phyloP scores from a whole-genome alignment of 64 coral and sea anemone genomes.

The Dendronephthya gigantea region DNA sequence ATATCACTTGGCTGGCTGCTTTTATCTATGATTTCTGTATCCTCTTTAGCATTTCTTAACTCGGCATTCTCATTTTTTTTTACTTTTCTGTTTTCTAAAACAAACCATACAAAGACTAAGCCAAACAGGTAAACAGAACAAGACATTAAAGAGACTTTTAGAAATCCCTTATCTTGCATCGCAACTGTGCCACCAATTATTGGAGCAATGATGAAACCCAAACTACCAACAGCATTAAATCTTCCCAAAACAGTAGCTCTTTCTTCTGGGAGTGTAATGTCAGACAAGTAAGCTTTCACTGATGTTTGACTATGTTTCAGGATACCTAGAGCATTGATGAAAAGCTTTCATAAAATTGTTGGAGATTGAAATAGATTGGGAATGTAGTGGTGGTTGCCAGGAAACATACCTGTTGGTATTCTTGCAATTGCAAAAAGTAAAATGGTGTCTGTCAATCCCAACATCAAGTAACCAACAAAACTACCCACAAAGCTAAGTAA shows the following conservation, averaged over 20 bases:
- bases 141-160: conserved; percentile 46
- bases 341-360: not conserved
- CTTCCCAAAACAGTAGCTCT: conserved; percentile 67
- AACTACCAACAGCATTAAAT: conserved; percentile 74
- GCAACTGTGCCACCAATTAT: conserved; percentile 77
- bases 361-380: not conserved
- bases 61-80: not conserved
- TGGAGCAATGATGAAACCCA: conserved; percentile 89
- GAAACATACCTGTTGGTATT: conserved; percentile 54
- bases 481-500: conserved; percentile 56
- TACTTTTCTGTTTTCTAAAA: conserved; percentile 24
- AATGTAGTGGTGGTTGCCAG: not conserved
- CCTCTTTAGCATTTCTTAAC: not conserved
- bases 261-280: conserved; percentile 53
- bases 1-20: not conserved
- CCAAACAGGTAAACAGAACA: conserved; percentile 42
- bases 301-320: conserved; percentile 80
- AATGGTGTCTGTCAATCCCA: conserved; percentile 41
- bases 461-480: conserved; percentile 47
- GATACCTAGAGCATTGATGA: conserved; percentile 35
- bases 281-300: conserved; percentile 64
- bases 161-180: conserved; percentile 79
- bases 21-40: not conserved
- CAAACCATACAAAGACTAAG: conserved; percentile 56
- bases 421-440: conserved; percentile 59